Evolutionary conservation across 2,888 invertebrate species (phyloP), one percentile per base, ranked within the genome.

Genomic region (Octonoba sinensis): DNA sequence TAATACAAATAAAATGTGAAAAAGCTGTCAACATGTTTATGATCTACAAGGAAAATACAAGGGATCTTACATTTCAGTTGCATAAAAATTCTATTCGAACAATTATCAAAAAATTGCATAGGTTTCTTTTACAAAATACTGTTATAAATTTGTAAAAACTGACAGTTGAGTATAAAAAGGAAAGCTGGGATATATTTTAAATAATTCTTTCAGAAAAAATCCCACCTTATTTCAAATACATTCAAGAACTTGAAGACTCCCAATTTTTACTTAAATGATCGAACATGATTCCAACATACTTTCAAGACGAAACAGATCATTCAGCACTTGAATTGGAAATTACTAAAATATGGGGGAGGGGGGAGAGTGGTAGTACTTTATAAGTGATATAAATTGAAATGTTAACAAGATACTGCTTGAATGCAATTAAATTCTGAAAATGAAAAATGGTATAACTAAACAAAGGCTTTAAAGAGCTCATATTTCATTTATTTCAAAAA

Each of bases 1-100:
- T 73, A 65, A 74, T 81, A 67, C 57, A 81, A 81, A 81, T 81
- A 57, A 74, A 65, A 51, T 64, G 66, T 67, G 73, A 73, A 79
- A 36, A 79, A 79, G 79, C 79, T 73, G 73, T 67, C 79, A 79
- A 79, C 79, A 79, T 79, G 79, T 79, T 73, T 62, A 79, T 59
- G 15, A 73, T 46, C 79, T 79, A 79, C 79, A 79, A 73, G 73
- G 67, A 72, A 73, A 73, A 79, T 67, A 69, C 79, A 73, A 79
- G 79, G 70, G 67, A 79, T 72, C 65, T 18, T 60, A 49, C 49
- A 18, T 49, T n/a, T 8, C 60, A 67, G 59, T 62, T 67, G 54
- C 54, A 72, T 78, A 78, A 54, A 78, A 78, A 78, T 57, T 78
- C 78, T 73, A 79, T 72, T 57, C 49, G 59, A 60, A 78, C 59